Evolutionary conservation across 2,888 invertebrate genomes (phyloP).

Genomic region (Hipparchia semele): DNA sequence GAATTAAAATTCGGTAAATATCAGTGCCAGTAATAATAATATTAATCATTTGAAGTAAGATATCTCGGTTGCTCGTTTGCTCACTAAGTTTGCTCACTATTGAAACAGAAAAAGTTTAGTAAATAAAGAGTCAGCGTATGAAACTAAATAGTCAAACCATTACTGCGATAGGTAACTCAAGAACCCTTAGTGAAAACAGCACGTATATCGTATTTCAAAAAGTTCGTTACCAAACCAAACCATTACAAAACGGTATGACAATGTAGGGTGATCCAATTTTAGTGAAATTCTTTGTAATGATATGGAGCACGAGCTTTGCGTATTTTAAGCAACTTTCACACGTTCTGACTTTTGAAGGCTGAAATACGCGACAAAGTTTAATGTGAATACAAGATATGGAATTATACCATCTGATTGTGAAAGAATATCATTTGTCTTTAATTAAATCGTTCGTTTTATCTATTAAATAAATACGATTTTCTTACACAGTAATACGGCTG

Average conservation of each 20-base stretch:
- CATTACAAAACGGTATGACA: conserved; percentile 79
- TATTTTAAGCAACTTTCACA: conserved; percentile 51
- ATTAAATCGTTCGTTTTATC: no score
- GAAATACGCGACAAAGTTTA: background rate
- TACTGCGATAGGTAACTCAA: conserved; percentile 59
- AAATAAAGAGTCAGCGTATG: background rate
- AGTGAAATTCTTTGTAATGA: conserved; percentile 77
- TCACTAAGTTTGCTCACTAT: background rate
- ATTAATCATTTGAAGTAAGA: background rate
- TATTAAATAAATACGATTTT: no score
- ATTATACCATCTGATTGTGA: no score
- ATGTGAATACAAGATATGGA: background rate
- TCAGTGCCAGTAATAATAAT: no score
- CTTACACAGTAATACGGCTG: no score
- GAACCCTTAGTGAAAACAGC: conserved; percentile 78
- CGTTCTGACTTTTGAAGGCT: background rate
- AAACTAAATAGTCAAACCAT: conserved; percentile 60
- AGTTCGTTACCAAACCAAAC: conserved; percentile 81
- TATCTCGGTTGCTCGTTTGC: background rate
- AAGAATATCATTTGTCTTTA: no score
- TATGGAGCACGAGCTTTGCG: conserved; percentile 80
- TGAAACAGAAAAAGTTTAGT: background rate
- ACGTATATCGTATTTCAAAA: conserved; percentile 79
- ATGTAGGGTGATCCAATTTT: conserved; percentile 79
- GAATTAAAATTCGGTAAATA: no score